Percentiles rank a stretch among this genome's conserved stretches.
These are phyloP conservation scores for Falco naumanni DNA, from an alignment of 2,797 vertebrate species.

Conservation along the genomic window DNA sequence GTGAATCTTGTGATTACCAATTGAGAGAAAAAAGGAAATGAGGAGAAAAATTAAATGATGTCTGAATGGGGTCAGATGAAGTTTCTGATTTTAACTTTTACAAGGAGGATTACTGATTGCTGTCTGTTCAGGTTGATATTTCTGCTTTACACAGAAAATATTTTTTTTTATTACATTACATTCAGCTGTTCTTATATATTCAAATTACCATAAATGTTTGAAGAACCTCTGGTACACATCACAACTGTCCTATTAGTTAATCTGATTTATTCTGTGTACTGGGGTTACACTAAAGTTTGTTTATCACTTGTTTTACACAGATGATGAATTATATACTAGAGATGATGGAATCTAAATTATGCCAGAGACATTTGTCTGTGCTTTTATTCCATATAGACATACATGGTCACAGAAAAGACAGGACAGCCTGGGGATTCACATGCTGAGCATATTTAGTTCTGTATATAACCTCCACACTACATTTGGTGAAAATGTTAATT, in stretches of 20 bases:
- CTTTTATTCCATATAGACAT: not conserved
- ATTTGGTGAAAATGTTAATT: constrained; percentile 23
- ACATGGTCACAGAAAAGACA: not conserved
- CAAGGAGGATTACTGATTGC: not conserved
- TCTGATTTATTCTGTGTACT: constrained; percentile 4
- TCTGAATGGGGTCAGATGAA: not conserved
- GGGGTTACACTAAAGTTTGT: not conserved
- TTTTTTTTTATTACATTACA: not conserved
- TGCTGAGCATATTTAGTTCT: not conserved
- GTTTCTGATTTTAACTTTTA: not conserved
- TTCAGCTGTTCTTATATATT: not conserved
- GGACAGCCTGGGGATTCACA: not conserved
- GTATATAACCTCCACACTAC: not conserved
- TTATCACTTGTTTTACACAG: not conserved
- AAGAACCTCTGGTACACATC: not conserved
- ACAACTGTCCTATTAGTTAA: not conserved
- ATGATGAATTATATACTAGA: constrained; percentile 1
- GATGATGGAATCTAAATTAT: not conserved
- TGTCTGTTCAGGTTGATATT: not conserved
- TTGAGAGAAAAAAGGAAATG: not conserved
- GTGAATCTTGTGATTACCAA: not conserved
- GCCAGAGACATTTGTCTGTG: not conserved
- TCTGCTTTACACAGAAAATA: not conserved
- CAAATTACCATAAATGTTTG: not conserved
- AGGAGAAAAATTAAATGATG: not conserved